Evolutionary conservation across 2,797 vertebrate genomes (phyloP), one percentile per base, ranked within the genome.

Genomic region (Cyprinodon diabolis): DNA sequence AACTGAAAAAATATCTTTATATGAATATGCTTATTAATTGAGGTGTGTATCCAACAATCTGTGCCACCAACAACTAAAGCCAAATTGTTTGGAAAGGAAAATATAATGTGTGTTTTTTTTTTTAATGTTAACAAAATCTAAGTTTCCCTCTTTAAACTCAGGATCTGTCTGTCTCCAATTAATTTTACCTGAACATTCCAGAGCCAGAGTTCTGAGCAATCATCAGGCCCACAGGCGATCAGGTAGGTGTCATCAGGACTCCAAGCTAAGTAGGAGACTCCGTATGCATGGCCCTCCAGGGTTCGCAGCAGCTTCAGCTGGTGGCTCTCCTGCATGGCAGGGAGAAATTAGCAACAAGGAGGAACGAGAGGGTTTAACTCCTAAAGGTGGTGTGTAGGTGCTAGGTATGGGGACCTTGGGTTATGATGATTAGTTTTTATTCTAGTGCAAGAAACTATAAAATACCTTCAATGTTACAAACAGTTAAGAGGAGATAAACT

Each of bases 171-270:
- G 35, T 17, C 14, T 8, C 17, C 54, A 5, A 56, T 2, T 15
- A 66, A 51, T 19, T 5, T 72, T 93, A 99, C 98, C 94, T 98
- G 98, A 89, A 99, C 95, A 83, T 98, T 99, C 98, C 98, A 99
- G 80, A 99, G 97, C 98, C 98, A 99, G 76, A 99, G 96, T 90
- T 99, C 98, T 47, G 98, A 99, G 94, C 98, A 99, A 95, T 99
- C 98, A 76, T 99, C 98, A 17, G 98, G 98, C 79, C 98, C 98
- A 84, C 98, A 99, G 80, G 98, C 98, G 80, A 99, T 97, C 90
- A 99, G 95, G 89, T 98, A 98, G 89, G 95, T 96, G 91, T 99
- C 97, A 68, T 99, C 98, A 0, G 98, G 98, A 92, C 98, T 99
- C 98, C 98, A 99, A 72, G 98, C 98, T 79, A 99, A 95, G 57